These are phyloP conservation scores for Catocala sponsa DNA, from an alignment of 2,888 invertebrate species.

Conservation along the genomic window DNA sequence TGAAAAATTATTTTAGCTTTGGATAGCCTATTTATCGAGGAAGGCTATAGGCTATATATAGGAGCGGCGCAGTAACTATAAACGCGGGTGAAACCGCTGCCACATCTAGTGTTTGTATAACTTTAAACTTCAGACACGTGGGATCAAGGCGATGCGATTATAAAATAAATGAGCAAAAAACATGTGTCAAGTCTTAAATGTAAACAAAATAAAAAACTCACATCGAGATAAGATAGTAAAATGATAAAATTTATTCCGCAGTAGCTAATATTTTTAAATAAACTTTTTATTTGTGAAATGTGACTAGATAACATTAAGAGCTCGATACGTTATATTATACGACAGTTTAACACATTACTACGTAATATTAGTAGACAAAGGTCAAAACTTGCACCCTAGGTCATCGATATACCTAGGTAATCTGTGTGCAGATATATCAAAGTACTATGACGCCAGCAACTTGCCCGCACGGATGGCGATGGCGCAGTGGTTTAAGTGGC, in stretches of 20 bases:
- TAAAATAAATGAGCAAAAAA: slow-evolving; percentile 23
- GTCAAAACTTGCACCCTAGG: slow-evolving; percentile 21
- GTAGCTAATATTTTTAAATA: slow-evolving; percentile 44
- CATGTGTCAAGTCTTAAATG: slow-evolving; percentile 27
- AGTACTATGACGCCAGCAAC: background rate
- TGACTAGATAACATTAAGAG: slow-evolving; percentile 47
- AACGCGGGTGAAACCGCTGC: too few relatives aligned
- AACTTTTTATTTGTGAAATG: slow-evolving; percentile 48
- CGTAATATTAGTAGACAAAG: slow-evolving; percentile 27
- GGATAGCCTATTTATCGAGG: too few relatives aligned
- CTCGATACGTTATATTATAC: slow-evolving; percentile 31
- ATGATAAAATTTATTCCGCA: slow-evolving; percentile 58
- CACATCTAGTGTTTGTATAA: slow-evolving; percentile 24
- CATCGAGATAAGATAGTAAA: slow-evolving; percentile 55
- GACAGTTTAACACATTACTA: slow-evolving; percentile 28
- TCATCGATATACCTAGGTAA: slow-evolving; percentile 14
- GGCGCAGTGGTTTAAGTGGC: background rate
- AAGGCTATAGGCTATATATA: too few relatives aligned
- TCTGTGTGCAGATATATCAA: slow-evolving; percentile 5
- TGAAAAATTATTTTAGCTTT: too few relatives aligned
- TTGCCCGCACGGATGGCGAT: background rate
- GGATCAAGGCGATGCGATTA: slow-evolving; percentile 25
- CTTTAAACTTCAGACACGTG: slow-evolving; percentile 11
- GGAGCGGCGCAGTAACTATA: too few relatives aligned
- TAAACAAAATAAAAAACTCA: slow-evolving; percentile 39